A percentile compares a stretch with the other conserved stretches of the same genome.
phyloP scores from a whole-genome alignment of 2,113 vertebrate genomes.

The Phoenicopterus ruber region DNA sequence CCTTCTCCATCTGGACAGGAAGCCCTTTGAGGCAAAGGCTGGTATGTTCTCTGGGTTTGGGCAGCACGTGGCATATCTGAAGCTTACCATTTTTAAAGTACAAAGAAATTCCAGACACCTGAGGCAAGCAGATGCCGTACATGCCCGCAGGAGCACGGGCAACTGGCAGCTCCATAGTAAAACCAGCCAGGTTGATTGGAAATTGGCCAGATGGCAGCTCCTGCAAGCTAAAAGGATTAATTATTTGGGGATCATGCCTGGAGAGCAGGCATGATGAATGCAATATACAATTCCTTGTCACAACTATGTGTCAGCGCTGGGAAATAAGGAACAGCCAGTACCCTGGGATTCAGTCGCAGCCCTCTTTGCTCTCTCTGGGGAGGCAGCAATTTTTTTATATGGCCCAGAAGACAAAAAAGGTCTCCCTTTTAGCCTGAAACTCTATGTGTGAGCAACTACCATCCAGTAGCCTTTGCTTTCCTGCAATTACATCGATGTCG shows the following conservation, averaged over 20 bases:
- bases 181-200: slow-evolving; percentile 49
- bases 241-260: slow-evolving; percentile 63
- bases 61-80: background rate
- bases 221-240: slow-evolving; percentile 61
- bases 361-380: background rate
- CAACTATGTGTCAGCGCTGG: slow-evolving; percentile 6
- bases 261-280: slow-evolving; percentile 52
- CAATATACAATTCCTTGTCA: slow-evolving; percentile 54
- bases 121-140: slow-evolving; percentile 8
- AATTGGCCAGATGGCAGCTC: slow-evolving; percentile 59
- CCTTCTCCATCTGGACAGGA: background rate
- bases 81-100: background rate
- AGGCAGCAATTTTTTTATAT: background rate
- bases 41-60: background rate
- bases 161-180: background rate
- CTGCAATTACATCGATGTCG: background rate
- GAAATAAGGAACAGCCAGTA: slow-evolving; percentile 34
- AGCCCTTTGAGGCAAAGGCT: background rate
- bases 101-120: slow-evolving; percentile 7
- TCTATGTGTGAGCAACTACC: rapidly evolving
- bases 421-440: background rate
- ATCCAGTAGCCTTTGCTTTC: background rate
- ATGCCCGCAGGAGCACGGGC: background rate
- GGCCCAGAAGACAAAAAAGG: background rate
- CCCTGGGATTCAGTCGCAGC: background rate